Conservation (phyloP, 1,140 invertebrate species). For the Nymphalis io region DNA sequence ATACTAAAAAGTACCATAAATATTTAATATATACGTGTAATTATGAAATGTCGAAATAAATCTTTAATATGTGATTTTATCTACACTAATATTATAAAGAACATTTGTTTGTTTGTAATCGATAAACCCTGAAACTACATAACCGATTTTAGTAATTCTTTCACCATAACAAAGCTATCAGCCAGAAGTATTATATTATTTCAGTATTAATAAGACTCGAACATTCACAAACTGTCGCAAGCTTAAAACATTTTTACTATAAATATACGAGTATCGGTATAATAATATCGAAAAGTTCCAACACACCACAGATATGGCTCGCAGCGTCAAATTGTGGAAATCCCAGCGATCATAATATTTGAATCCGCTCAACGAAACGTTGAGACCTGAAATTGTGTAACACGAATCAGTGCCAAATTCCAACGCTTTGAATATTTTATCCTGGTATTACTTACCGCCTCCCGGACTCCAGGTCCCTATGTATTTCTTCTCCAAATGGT, state of each 20-base stretch:
- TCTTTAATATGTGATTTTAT: no score
- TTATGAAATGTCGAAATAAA: no score
- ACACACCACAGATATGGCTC: constrained; percentile 63
- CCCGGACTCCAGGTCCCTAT: constrained; percentile 51
- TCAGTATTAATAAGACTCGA: no score
- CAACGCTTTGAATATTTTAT: constrained; percentile 40
- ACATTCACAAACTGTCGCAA: no score
- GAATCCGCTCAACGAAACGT: constrained; percentile 46
- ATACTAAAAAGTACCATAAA: no score
- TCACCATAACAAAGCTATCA: no score
- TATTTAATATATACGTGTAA: no score
- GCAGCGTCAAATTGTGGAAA: constrained; percentile 67
- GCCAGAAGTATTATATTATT: no score
- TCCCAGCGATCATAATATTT: constrained; percentile 70
- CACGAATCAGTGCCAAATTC: constrained; percentile 34
- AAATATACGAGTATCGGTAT: constrained; percentile 12
- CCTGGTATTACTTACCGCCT: constrained; percentile 41
- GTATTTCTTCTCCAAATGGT: constrained; percentile 51
- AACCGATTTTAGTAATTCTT: no score
- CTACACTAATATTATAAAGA: no score
- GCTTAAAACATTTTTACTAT: constrained; percentile 3
- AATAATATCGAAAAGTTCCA: constrained; percentile 39
- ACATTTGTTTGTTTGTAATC: no score
- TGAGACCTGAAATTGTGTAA: constrained; percentile 55
- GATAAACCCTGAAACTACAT: no score